A percentile compares a stretch with the other conserved stretches of the same genome.
phyloP scores from a whole-genome alignment of 2,888 invertebrate genomes.

The Ormyrus thymus region DNA sequence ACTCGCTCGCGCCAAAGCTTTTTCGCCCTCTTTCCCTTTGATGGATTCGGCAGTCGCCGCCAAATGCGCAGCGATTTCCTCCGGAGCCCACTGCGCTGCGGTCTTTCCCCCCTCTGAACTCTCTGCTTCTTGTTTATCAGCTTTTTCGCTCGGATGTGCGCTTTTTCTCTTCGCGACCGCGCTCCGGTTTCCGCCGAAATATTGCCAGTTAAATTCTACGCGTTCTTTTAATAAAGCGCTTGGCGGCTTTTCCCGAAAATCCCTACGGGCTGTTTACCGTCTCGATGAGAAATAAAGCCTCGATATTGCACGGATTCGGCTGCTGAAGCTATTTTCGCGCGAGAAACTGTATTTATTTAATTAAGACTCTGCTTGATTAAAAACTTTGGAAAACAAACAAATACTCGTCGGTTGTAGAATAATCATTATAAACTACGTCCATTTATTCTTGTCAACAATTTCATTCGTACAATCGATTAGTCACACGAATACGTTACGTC shows the following conservation, averaged over 20 bases:
- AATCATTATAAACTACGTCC: no score
- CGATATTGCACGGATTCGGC: no score
- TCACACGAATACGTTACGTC: not conserved
- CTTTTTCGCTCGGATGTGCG: not conserved
- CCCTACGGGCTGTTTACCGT: not conserved
- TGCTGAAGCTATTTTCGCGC: no score
- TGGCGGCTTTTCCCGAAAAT: constrained; percentile 5
- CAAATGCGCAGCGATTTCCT: constrained; percentile 34
- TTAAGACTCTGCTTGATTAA: no score
- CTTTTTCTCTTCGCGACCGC: not conserved
- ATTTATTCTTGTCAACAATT: not conserved
- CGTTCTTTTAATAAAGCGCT: constrained; percentile 27
- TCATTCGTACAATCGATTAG: not conserved
- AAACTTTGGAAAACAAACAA: no score
- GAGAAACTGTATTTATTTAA: no score
- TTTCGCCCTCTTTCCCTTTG: not conserved
- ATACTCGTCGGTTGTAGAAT: no score
- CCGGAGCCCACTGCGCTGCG: not conserved
- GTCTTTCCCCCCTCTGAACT: not conserved
- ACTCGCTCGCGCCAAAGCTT: constrained; percentile 12
- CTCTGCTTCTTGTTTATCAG: not conserved
- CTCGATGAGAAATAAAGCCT: not conserved
- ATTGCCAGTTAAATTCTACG: constrained; percentile 15
- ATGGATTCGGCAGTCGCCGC: constrained; percentile 27
- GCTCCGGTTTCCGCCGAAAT: not conserved